Conservation (phyloP, 64 coral and sea anemone species). For the Dendrophyllia cribrosa region DNA sequence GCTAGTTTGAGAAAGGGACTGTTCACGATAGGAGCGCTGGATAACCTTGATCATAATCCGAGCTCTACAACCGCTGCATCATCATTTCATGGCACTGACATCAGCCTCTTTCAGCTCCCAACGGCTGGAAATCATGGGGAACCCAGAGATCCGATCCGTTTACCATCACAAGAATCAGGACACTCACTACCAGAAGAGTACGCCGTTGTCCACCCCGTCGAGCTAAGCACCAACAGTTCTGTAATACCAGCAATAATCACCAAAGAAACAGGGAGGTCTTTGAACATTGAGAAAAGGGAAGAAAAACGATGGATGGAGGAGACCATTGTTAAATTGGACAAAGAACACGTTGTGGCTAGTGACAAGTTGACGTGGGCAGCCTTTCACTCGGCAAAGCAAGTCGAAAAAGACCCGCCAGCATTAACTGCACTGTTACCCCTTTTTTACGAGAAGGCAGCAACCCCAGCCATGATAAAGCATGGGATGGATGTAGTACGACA, state of each 20-base stretch:
- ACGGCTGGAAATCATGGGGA: background rate
- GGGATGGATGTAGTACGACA: background rate
- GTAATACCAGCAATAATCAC: no score
- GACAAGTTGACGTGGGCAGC: conserved; percentile 38
- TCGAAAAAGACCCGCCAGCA: background rate
- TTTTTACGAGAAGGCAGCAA: conserved; percentile 49
- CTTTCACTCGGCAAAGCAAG: background rate
- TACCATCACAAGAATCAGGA: no score
- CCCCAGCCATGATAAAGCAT: conserved; percentile 30
- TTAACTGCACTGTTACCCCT: conserved; percentile 31
- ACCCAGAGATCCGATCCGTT: no score
- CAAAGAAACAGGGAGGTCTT: no score
- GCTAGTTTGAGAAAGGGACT: conserved; percentile 54
- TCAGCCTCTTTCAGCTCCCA: conserved; percentile 55
- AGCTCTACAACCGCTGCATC: conserved; percentile 69
- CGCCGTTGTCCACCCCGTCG: no score
- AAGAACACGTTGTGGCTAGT: background rate
- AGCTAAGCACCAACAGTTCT: no score
- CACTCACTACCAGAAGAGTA: no score
- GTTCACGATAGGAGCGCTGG: conserved; percentile 56
- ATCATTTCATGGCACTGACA: conserved; percentile 68
- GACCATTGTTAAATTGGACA: background rate
- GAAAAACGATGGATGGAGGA: background rate
- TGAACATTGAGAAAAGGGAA: conserved; percentile 11
- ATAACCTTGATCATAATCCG: conserved; percentile 68